Evolutionary conservation across 2,113 vertebrate genomes (phyloP), one percentile per base, ranked within the genome.

Genomic region (Formicarius rufipectus): DNA sequence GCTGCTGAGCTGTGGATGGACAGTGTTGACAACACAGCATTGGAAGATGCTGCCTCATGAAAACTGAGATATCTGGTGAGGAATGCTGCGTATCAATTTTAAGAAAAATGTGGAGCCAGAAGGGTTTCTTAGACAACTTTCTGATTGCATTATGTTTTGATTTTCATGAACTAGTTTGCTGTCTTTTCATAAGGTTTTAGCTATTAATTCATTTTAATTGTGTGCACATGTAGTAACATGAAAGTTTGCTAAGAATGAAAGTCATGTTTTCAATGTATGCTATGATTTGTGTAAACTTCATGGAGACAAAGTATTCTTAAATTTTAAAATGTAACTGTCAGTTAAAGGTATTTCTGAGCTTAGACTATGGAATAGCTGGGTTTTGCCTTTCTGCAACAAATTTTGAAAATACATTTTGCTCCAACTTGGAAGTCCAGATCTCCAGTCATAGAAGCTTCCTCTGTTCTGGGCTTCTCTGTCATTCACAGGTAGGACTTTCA

Each of bases 71-170:
- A 12, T 3, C 50, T 40, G 17, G 21, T 28, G 24, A 59, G 55
- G 63, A 76, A 49, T 10, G 15, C 31, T 58, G 52, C 21, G 9
- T 45, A 67, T 23, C 35, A 13, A 37, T 28, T 83, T 50, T 44
- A 66, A 69, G 59, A 53, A 69, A 76, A 72, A 53, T 7, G 14
- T 4, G 1, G 22, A 33, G 9, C 0, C 0, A 37, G 31, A 84
- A 84, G 15, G 11, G 15, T 58, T 86, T 80, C 18, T 31, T 44
- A 50, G 59, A n/a, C 49, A 68, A 20, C 14, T 42, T 62, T 37
- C 25, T 42, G 30, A 44, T 76, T 77, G 77, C 4, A 21, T 33
- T 80, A 16, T n/a, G n/a, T 4, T 69, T 73, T 73, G 45, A 35
- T 56, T 76, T 88, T 64, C 3, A 2, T 49, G 16, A 77, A 58